These are phyloP conservation scores for Anthophora plumipes DNA, from an alignment of 2,888 invertebrate species.

Conservation along the genomic window DNA sequence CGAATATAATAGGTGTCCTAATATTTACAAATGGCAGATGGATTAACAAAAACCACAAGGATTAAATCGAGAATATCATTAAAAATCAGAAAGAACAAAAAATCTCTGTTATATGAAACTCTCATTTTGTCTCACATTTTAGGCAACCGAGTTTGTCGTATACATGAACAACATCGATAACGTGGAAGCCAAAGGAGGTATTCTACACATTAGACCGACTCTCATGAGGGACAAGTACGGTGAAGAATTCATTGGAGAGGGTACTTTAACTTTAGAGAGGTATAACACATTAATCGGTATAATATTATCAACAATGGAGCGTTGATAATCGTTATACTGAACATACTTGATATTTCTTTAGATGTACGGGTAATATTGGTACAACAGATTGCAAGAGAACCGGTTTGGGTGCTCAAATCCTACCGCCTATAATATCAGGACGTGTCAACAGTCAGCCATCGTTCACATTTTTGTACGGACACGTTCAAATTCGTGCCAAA, in stretches of 20 bases:
- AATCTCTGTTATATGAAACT: background rate
- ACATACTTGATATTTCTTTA: constrained; percentile 61
- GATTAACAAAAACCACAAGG: no score
- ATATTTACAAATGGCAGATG: no score
- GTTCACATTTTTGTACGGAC: constrained; percentile 90
- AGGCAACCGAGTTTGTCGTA: constrained; percentile 90
- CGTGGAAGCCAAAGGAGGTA: constrained; percentile 86
- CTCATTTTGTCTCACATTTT: constrained; percentile 55
- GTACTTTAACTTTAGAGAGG: constrained; percentile 77
- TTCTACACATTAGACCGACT: constrained; percentile 87
- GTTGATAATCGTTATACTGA: background rate
- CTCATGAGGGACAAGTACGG: constrained; percentile 86
- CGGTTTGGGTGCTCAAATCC: constrained; percentile 86
- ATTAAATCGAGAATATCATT: no score
- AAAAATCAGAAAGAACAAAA: background rate
- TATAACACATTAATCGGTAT: constrained; percentile 47
- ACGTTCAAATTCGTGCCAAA: constrained; percentile 89
- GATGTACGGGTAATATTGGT: constrained; percentile 83
- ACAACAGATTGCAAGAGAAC: constrained; percentile 84
- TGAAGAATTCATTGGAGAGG: constrained; percentile 84
- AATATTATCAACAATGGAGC: no score
- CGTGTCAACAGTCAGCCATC: constrained; percentile 87
- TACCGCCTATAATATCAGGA: constrained; percentile 90
- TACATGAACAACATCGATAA: constrained; percentile 87
- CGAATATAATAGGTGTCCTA: no score